Percentiles rank a stretch among this genome's conserved stretches.
phyloP scores from a whole-genome alignment of 2,113 vertebrate genomes.

The Trematocara stigmaticum region DNA sequence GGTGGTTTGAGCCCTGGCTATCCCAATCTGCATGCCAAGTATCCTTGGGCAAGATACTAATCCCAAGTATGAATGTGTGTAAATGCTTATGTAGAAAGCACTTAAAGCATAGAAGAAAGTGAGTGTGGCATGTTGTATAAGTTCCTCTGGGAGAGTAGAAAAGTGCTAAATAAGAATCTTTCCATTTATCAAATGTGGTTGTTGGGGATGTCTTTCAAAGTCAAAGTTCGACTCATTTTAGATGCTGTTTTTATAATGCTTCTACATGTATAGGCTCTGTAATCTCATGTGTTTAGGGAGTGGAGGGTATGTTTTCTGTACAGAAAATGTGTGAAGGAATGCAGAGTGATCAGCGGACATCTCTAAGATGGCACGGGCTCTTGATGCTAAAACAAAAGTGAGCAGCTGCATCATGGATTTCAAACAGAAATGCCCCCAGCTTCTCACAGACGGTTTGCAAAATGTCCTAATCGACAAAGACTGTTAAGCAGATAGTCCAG shows the following conservation, averaged over 20 bases:
- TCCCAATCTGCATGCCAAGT: background rate
- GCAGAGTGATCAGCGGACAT: background rate
- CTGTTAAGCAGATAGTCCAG: background rate
- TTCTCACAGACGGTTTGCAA: background rate
- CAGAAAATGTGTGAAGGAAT: background rate
- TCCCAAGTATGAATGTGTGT: background rate
- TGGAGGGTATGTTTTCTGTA: background rate
- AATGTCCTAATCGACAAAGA: background rate
- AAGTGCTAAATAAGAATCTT: background rate
- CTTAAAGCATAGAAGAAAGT: background rate
- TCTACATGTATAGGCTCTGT: background rate
- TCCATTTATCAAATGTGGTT: background rate
- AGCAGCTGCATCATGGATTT: rapidly evolving
- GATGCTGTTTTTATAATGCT: background rate
- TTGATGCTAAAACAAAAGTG: background rate
- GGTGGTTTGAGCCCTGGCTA: background rate
- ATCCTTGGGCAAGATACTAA: background rate
- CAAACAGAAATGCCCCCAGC: background rate
- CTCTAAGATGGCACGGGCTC: background rate
- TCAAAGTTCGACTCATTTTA: rapidly evolving
- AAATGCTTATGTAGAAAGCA: background rate
- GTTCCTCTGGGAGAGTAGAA: background rate
- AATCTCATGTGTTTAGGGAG: rapidly evolving
- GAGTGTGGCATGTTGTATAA: background rate
- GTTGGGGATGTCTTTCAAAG: background rate